phyloP scores from a whole-genome alignment of 2,113 vertebrate genomes.

The Phalacrocorax aristotelis region DNA sequence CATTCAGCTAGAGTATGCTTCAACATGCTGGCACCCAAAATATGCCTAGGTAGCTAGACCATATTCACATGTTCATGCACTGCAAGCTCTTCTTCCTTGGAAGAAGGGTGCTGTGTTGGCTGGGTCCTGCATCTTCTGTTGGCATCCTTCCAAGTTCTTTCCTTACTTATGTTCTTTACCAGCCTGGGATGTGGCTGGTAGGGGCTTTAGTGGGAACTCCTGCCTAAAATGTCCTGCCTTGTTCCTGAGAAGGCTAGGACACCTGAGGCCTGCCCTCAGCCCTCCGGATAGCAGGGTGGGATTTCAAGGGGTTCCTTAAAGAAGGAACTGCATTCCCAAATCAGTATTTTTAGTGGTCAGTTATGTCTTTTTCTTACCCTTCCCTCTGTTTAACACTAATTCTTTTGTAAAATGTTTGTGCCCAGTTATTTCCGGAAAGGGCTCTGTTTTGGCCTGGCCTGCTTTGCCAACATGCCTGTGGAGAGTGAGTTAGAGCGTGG shows the following conservation, averaged over 20 bases:
- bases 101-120: neutral
- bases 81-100: neutral
- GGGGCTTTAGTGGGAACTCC: neutral
- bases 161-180: neutral
- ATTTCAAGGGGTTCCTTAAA: neutral
- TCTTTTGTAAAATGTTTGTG: neutral
- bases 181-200: neutral
- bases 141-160: neutral
- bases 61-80: neutral
- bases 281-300: neutral
- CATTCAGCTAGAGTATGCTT: neutral
- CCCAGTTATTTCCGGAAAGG: conserved; percentile 96
- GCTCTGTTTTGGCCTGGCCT: conserved; percentile 93
- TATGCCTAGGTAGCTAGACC: neutral
- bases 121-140: neutral
- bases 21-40: neutral
- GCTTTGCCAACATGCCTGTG: conserved; percentile 98
- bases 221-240: neutral
- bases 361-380: neutral
- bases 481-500: conserved; percentile 94
- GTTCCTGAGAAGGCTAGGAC: neutral
- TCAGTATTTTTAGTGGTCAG: neutral
- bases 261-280: neutral
- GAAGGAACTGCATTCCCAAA: neutral
- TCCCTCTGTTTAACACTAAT: neutral